Evolutionary conservation across 2,888 invertebrate genomes (phyloP).

Genomic region (Catocala fraxini): DNA sequence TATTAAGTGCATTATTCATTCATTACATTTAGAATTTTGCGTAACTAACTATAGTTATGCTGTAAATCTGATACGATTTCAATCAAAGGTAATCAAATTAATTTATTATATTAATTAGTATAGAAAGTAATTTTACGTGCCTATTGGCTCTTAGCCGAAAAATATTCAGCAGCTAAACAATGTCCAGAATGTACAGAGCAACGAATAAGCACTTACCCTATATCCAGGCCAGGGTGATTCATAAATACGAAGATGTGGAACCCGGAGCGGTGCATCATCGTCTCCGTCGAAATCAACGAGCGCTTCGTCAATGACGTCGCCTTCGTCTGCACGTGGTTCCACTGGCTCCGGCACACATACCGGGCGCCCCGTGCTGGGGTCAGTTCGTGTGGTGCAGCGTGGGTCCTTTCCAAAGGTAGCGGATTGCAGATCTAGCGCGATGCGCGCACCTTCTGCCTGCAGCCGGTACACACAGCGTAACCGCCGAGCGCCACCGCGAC

Average conservation of each 20-base stretch:
- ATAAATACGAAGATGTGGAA: slow-evolving; percentile 87
- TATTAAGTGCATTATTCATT: no score
- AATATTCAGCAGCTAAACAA: no score
- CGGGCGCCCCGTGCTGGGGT: slow-evolving; percentile 91
- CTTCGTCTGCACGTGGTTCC: slow-evolving; percentile 49
- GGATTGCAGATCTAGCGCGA: slow-evolving; percentile 90
- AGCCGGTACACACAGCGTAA: slow-evolving; percentile 93
- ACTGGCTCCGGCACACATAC: slow-evolving; percentile 63
- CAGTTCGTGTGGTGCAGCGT: slow-evolving; percentile 90
- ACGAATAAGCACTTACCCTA: slow-evolving; percentile 65
- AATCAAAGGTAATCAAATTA: no score
- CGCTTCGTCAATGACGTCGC: slow-evolving; percentile 42
- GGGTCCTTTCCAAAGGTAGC: slow-evolving; percentile 90
- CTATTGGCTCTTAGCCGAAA: no score
- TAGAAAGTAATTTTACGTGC: no score
- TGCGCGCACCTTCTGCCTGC: slow-evolving; percentile 90
- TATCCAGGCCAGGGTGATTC: slow-evolving; percentile 92
- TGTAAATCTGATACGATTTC: no score
- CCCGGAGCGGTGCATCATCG: slow-evolving; percentile 77
- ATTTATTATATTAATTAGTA: no score
- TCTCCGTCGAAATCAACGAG: slow-evolving; percentile 58
- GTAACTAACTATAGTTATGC: no score
- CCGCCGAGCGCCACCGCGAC: slow-evolving; percentile 93
- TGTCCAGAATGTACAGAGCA: no score
- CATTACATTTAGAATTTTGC: no score